phyloP scores from a whole-genome alignment of 2,888 invertebrate genomes.

The Tetramorium bicarinatum region DNA sequence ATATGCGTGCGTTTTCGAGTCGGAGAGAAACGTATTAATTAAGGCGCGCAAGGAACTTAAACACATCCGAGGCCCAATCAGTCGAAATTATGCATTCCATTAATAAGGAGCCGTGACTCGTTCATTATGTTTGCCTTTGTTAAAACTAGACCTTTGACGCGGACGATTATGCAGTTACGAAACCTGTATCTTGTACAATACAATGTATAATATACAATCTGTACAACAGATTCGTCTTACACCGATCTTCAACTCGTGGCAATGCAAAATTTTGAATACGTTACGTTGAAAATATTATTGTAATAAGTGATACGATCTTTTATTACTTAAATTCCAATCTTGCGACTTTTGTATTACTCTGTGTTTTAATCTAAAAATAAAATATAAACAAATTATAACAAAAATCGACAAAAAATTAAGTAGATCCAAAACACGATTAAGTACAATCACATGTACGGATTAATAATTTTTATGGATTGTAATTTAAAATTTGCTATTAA shows the following conservation, averaged over 20 bases:
- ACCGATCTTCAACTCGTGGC: not conserved
- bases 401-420: not conserved
- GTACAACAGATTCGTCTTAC: not conserved
- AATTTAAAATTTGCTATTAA: not conserved
- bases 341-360: not conserved
- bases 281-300: not conserved
- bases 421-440: not conserved
- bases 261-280: not conserved
- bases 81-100: slow-evolving; percentile 77
- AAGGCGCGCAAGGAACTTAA: slow-evolving; percentile 41
- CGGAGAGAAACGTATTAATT: slow-evolving; percentile 46
- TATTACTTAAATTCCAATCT: not conserved
- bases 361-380: not conserved
- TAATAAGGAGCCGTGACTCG: slow-evolving; percentile 75
- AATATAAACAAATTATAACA: not conserved
- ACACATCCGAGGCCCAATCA: slow-evolving; percentile 39
- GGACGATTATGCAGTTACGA: not conserved
- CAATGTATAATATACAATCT: not conserved
- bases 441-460: not conserved
- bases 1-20: slow-evolving; percentile 43
- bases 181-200: not conserved
- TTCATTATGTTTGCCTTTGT: slow-evolving; percentile 7
- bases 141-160: not conserved
- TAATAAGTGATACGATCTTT: not conserved
- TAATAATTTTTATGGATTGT: not conserved